Conservation (phyloP, 2,888 invertebrate species). For the Leptarthrus brevirostris region DNA sequence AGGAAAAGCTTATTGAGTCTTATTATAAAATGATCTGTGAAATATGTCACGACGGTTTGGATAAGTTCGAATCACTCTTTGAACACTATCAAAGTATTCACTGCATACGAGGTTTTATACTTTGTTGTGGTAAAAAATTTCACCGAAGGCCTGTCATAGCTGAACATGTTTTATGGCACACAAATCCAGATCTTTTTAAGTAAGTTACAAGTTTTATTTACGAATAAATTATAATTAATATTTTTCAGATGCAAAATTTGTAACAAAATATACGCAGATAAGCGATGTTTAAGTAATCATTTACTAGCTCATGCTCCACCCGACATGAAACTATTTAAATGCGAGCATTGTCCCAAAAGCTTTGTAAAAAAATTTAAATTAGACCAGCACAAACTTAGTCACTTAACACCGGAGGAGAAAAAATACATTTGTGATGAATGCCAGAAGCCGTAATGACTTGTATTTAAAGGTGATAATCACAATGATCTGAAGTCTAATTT, state of each 20-base stretch:
- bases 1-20: conserved; percentile 49
- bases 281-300: conserved; percentile 55
- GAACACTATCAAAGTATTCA: conserved; percentile 54
- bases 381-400: conserved; percentile 56
- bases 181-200: conserved; percentile 57
- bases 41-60: conserved; percentile 52
- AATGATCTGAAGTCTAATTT: neutral
- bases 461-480: neutral
- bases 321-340: conserved; percentile 53
- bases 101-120: conserved; percentile 56
- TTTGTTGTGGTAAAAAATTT: conserved; percentile 56
- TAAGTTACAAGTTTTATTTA: conserved; percentile 9
- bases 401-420: conserved; percentile 55
- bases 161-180: conserved; percentile 57
- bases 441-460: conserved; percentile 60
- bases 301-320: conserved; percentile 55
- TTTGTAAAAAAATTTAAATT: conserved; percentile 57
- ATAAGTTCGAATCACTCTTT: conserved; percentile 52
- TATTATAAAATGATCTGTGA: conserved; percentile 55
- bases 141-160: conserved; percentile 53
- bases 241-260: conserved; percentile 53
- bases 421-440: conserved; percentile 61
- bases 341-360: conserved; percentile 56
- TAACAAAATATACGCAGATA: conserved; percentile 54
- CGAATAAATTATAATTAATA: neutral